phyloP scores from a whole-genome alignment of 53 echinoderm and acorn worm genomes.

The Antedon mediterranea region DNA sequence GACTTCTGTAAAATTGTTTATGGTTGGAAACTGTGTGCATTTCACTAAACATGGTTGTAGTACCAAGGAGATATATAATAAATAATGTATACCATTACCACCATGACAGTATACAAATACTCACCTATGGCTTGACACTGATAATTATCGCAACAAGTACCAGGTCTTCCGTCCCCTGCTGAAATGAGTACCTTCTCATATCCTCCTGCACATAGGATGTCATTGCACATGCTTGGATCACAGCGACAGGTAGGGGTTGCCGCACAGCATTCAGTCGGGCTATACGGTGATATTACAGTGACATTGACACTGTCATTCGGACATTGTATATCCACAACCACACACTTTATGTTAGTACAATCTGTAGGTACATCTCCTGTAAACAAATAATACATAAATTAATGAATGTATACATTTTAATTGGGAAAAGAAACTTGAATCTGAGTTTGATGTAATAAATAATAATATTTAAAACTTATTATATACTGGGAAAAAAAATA shows the following conservation, averaged over 20 bases:
- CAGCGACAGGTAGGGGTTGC: slow-evolving; percentile 63
- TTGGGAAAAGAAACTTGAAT: too few species aligned
- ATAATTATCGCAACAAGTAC: slow-evolving; percentile 72
- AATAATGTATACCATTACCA: too few species aligned
- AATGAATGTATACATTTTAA: too few species aligned
- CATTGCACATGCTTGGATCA: slow-evolving; percentile 53
- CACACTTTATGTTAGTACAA: slow-evolving; percentile 55
- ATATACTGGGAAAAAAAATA: too few species aligned
- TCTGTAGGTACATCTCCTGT: slow-evolving; percentile 24
- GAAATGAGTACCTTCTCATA: slow-evolving; percentile 43
- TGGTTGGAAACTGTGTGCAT: too few species aligned
- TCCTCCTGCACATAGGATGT: slow-evolving; percentile 54
- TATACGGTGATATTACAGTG: slow-evolving; percentile 3
- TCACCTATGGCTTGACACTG: slow-evolving; percentile 69
- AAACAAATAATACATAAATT: neutral
- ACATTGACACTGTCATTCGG: slow-evolving; percentile 60
- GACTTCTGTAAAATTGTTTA: too few species aligned
- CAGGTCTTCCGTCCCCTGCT: slow-evolving; percentile 53
- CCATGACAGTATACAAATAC: too few species aligned
- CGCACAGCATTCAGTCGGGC: slow-evolving; percentile 75
- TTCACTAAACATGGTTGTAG: too few species aligned
- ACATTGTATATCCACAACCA: slow-evolving; percentile 53
- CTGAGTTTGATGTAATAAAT: too few species aligned
- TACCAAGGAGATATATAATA: too few species aligned
- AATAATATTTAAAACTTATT: too few species aligned